Evolutionary conservation across 2,797 vertebrate species (phyloP), one percentile per base, ranked within the genome.

Genomic region (Aulostomus chinensis): DNA sequence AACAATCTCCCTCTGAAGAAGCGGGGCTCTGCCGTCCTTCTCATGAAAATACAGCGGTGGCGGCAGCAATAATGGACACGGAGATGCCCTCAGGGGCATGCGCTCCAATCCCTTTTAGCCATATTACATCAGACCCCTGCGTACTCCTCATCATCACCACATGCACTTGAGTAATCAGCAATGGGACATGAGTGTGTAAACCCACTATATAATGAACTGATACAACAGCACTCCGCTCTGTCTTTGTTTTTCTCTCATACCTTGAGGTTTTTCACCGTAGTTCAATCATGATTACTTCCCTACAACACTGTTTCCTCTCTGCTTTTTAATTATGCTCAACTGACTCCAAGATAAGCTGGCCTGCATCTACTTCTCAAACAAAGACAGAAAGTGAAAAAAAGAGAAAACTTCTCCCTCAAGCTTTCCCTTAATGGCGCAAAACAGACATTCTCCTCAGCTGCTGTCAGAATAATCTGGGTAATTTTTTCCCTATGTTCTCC

Each of bases 401-500:
- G 24, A 66, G 31, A 67, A 58, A 28, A 30, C 2, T 0, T 56
- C 67, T 80, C 73, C 68, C 74, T 15, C 52, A 86, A 86, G 86
- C 86, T 73, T 87, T 86, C 76, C 51, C 73, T 84, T 89, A 89
- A 86, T 89, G 81, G 80, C 56, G 88, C 87, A 91, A 90, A 93
- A 83, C 86, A 88, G 86, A 90, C 90, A 91, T 93, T 93, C 89
- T 91, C 91, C 89, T 72, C 67, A 73, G 75, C 89, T 94, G 92
- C 88, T 89, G 88, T 92, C 91, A 90, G 91, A 94, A 93, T 87
- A 90, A 92, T 94, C 91, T 91, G 71, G 81, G 87, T 91, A 91
- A 92, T 93, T 91, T 92, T 83, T 93, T 93, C 90, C 91, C 91
- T 83, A 89, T 92, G 93, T 94, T 91, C 89, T 91, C 87, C 77